Base-by-base conservation (phyloP, 2,888 invertebrate genomes). In the Lutraria lutraria region DNA sequence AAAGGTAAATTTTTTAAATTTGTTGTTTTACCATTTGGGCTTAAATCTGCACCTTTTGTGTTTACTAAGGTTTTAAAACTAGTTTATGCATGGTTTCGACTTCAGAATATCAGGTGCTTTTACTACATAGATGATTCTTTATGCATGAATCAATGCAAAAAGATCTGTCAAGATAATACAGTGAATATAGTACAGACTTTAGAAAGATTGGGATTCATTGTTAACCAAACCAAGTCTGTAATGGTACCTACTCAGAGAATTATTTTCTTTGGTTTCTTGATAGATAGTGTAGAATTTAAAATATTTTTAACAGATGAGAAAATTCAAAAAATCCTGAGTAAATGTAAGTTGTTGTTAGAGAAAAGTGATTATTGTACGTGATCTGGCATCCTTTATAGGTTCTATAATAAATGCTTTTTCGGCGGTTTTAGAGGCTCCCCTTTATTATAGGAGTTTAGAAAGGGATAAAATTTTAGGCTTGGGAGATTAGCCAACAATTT, bases 111-210 rank as follows among this genome's bases (percentile, higher is more conserved):
- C 15, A 13, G 88, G 19, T 88, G 88, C 19, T 76, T 54, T 13
- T 83, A 83, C 43, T 83, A 83, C 16, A 83, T 92, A 53, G 92
- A 92, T n/a, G 92, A 93, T 88, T 93, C 92, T 56, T 16, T 93
- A 2, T 88, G 88, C 84, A 91, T 89, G 88, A 83, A 91, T 80
- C 63, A 87, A 60, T 34, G 56, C 25, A 52, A n/a, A 4, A 2
- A 16, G 34, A 31, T 72, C 29, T 90, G 88, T 76, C 16, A 13
- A 43, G 52, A 34, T 15, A 89, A 92, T 85, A 76, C 88, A n/a
- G 19, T n/a, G 10, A 43, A 79, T 12, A 80, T 90, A 21, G 80
- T 87, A 21, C 25, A 88, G 15, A 85, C 81, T 16, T 19, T 91
- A n/a, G 19, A 80, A 54, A 21, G 52, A 21, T 81, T 92, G 25